phyloP scores from a whole-genome alignment of 2,888 invertebrate genomes.

The Macrophya alboannulata region DNA sequence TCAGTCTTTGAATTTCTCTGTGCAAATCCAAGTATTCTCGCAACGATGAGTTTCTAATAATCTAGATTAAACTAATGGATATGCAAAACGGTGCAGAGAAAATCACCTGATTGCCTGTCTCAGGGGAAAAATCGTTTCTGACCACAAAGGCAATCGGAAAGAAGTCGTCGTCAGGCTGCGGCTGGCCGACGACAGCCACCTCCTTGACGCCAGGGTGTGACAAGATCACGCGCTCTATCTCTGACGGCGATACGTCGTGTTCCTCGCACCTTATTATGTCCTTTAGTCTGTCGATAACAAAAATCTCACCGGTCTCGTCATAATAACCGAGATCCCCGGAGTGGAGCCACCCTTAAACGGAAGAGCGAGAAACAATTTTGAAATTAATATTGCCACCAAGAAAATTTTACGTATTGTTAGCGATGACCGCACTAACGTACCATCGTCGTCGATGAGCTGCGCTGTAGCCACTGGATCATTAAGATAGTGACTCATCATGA shows the following conservation, averaged over 20 bases:
- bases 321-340: constrained; percentile 74
- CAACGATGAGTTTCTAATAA: no score
- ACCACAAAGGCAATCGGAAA: constrained; percentile 74
- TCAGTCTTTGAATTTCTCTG: no score
- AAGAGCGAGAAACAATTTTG: neutral
- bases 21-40: no score
- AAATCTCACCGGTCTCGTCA: constrained; percentile 71
- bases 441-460: constrained; percentile 64
- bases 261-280: constrained; percentile 74
- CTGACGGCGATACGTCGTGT: constrained; percentile 71
- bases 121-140: neutral
- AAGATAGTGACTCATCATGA: constrained; percentile 32
- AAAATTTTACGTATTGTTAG: no score
- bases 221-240: constrained; percentile 71
- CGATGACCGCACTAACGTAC: constrained; percentile 53
- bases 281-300: constrained; percentile 73
- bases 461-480: neutral
- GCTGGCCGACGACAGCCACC: constrained; percentile 71
- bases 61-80: no score
- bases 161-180: constrained; percentile 69
- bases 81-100: no score
- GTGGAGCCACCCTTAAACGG: constrained; percentile 72
- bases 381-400: no score
- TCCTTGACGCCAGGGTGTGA: constrained; percentile 71
- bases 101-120: constrained; percentile 6